Percentiles rank a stretch among this genome's conserved stretches.
Evolutionary conservation across 2,797 vertebrate species (phyloP).

Genomic region (Sardinella longiceps): DNA sequence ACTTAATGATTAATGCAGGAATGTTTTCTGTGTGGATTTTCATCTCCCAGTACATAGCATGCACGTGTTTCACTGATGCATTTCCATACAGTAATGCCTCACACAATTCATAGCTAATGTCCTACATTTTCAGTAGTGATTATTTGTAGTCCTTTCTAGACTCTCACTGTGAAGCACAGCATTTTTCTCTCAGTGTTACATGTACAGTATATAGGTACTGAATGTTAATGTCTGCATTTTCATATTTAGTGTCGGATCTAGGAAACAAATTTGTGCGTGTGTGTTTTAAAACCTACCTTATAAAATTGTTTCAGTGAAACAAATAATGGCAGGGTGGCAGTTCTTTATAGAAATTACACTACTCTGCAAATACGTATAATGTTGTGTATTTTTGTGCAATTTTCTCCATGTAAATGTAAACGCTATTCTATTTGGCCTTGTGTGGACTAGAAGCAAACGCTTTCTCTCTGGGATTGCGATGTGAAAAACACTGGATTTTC

Average conservation of each 20-base stretch:
- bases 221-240: neutral
- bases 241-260: neutral
- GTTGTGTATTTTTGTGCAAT: neutral
- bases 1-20: neutral
- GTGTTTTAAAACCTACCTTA: neutral
- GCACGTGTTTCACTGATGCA: neutral
- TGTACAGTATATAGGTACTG: neutral
- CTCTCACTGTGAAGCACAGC: conserved; percentile 8
- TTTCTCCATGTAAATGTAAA: neutral
- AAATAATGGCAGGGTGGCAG: neutral
- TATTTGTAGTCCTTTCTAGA: neutral
- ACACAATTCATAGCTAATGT: neutral
- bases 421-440: neutral
- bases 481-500: conserved; percentile 12
- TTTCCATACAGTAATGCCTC: neutral
- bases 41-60: neutral
- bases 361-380: neutral
- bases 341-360: neutral
- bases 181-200: neutral
- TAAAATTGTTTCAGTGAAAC: conserved; percentile 21
- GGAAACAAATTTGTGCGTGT: neutral
- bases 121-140: neutral
- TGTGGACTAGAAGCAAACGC: neutral
- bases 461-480: neutral
- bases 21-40: neutral